phyloP scores from a whole-genome alignment of 2,888 invertebrate genomes.

The Antitype chi region DNA sequence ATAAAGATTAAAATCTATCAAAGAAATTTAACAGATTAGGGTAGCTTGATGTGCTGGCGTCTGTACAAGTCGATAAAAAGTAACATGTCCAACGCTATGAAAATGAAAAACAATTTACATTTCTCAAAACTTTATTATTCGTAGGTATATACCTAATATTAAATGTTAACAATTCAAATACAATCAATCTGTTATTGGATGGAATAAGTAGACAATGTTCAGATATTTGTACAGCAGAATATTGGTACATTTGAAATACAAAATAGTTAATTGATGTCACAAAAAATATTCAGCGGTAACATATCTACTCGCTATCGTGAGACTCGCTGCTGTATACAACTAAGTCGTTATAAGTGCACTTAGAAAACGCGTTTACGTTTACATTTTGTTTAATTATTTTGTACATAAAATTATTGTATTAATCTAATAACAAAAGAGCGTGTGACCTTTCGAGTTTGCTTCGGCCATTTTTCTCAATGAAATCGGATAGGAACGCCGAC shows the following conservation, averaged over 20 bases:
- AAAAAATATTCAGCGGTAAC: neutral
- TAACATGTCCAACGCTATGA: neutral
- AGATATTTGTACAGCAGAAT: neutral
- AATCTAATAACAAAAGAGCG: too few relatives aligned
- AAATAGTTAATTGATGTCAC: neutral
- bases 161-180: constrained; percentile 17
- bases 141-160: neutral
- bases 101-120: neutral
- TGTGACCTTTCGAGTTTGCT: too few relatives aligned
- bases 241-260: neutral
- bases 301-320: neutral
- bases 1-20: too few relatives aligned
- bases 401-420: neutral
- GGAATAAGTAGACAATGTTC: constrained; percentile 17
- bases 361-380: neutral
- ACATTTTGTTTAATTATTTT: neutral
- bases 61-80: neutral
- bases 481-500: too few relatives aligned
- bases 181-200: constrained; percentile 21
- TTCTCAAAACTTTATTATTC: constrained; percentile 29
- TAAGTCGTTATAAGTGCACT: constrained; percentile 27
- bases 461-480: too few relatives aligned
- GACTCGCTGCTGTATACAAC: neutral
- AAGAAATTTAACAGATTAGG: too few relatives aligned
- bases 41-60: too few relatives aligned